These are phyloP conservation scores for Mohoua ochrocephala DNA, from an alignment of 2,113 vertebrate genomes.

Conservation along the genomic window DNA sequence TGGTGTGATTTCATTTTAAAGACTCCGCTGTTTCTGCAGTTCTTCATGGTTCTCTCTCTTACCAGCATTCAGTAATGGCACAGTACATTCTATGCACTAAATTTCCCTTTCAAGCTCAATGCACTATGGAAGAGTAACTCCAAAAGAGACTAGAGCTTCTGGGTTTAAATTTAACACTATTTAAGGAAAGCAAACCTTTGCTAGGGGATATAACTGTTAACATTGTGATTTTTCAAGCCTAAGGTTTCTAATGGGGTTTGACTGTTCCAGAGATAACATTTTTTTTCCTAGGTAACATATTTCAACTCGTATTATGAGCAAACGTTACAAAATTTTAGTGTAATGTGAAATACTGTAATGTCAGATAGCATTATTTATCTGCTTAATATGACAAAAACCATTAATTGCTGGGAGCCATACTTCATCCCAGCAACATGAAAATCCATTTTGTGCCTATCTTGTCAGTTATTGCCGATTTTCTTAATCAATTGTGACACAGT, in stretches of 20 bases:
- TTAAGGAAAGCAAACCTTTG: conserved; percentile 74
- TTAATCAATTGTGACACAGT: conserved; percentile 53
- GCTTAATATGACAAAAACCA: conserved; percentile 70
- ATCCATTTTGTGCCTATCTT: conserved; percentile 62
- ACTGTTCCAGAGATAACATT: conserved; percentile 75
- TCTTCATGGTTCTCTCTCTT: not conserved
- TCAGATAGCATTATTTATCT: conserved; percentile 76
- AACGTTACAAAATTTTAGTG: conserved; percentile 74
- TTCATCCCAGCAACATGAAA: conserved; percentile 69
- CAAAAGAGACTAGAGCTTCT: conserved; percentile 66
- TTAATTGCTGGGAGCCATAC: conserved; percentile 74
- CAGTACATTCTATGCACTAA: conserved; percentile 43
- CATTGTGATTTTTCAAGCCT: conserved; percentile 75
- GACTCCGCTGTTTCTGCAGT: not conserved
- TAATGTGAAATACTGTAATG: conserved; percentile 79
- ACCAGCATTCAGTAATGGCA: not conserved
- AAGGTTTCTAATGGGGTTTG: conserved; percentile 76
- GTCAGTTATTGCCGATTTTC: conserved; percentile 57
- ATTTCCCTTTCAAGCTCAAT: conserved; percentile 70
- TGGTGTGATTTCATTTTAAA: not conserved
- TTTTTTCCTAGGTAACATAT: conserved; percentile 78
- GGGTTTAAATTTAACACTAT: conserved; percentile 77
- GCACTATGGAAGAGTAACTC: conserved; percentile 59
- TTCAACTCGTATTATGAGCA: conserved; percentile 76
- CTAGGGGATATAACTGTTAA: conserved; percentile 74